Evolutionary conservation across 2,113 vertebrate genomes (phyloP), one percentile per base, ranked within the genome.

Genomic region (Mustelus asterias): DNA sequence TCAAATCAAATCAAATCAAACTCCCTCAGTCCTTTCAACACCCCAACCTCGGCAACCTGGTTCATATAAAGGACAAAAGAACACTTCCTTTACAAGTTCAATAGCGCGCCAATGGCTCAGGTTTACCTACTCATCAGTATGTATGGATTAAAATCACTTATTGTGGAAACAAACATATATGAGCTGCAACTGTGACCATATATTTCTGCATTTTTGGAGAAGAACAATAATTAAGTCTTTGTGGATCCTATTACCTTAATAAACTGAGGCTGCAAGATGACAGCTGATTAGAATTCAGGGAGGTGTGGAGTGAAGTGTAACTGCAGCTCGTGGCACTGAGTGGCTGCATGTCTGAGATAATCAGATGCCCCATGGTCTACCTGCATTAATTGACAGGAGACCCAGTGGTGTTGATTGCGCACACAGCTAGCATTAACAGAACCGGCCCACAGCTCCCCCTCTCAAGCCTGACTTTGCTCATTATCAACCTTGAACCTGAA

Each of bases 241-340:
- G 29, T 26, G 24, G 86, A 29, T 93, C 16, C 26, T 93, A n/a
- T 65, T 93, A 20, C 65, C 63, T 94, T 94, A 94, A 70, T 94
- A 94, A 94, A 94, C 37, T 26, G 37, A 70, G 69, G 29, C 98
- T 24, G 78, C 86, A 83, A 83, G 37, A 41, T 44, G 80, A 41
- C 37, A 97, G 97, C 98, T 98, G 98, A 98, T 98, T 98, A 98
- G 98, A 98, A 98, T 98, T 98, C 98, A 97, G 97, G 97, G 97
- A 97, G 97, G 97, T 97, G 97, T 97, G 97, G 97, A 97, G 97
- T 97, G 96, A 97, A 96, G 97, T 96, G 97, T 97, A 97, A 96
- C 97, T 96, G 96, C 96, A 94, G 97, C 98, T 97, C 94, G 2
- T 37, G 60, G 41, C 22, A 70, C 97, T 96, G 54, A 33, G 58